A percentile compares a stretch with the other conserved stretches of the same genome.
phyloP scores from a whole-genome alignment of 2,888 invertebrate species.

The Pandemis cinnamomeana region DNA sequence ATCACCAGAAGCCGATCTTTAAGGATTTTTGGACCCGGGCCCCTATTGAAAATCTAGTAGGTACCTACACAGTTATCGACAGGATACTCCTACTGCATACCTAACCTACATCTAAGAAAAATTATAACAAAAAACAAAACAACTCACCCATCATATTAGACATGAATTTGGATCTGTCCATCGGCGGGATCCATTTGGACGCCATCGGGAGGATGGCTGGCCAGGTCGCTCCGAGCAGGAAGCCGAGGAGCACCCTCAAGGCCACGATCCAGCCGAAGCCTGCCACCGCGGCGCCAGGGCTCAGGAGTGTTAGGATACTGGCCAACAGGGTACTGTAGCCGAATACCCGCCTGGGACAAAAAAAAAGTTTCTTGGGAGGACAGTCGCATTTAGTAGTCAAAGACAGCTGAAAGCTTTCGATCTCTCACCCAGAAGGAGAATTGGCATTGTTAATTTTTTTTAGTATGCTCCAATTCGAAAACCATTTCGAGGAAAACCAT shows the following conservation, averaged over 20 bases:
- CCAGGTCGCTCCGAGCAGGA: slow-evolving; percentile 95
- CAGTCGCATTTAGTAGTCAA: too few species aligned
- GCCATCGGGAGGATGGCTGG: slow-evolving; percentile 97
- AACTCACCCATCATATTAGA: slow-evolving; percentile 94
- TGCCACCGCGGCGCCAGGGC: slow-evolving; percentile 89
- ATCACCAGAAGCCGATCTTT: too few species aligned
- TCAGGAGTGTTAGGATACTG: slow-evolving; percentile 91
- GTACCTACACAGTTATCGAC: too few species aligned
- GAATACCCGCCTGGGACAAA: slow-evolving; percentile 86
- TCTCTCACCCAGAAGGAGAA: too few species aligned
- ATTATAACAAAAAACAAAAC: neutral
- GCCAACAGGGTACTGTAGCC: slow-evolving; percentile 94
- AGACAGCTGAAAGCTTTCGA: too few species aligned
- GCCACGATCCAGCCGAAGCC: slow-evolving; percentile 89
- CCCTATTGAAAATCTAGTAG: too few species aligned
- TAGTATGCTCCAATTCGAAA: too few species aligned
- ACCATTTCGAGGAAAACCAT: too few species aligned
- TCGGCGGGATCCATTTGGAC: slow-evolving; percentile 97
- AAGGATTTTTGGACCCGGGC: too few species aligned
- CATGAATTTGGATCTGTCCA: slow-evolving; percentile 96
- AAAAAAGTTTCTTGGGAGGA: neutral
- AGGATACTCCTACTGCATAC: too few species aligned
- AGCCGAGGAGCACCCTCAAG: slow-evolving; percentile 89
- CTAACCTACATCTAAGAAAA: neutral
- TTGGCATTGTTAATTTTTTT: too few species aligned